These are phyloP conservation scores for Antheraea mylitta DNA, from an alignment of 1,140 invertebrate species.

Conservation along the genomic window DNA sequence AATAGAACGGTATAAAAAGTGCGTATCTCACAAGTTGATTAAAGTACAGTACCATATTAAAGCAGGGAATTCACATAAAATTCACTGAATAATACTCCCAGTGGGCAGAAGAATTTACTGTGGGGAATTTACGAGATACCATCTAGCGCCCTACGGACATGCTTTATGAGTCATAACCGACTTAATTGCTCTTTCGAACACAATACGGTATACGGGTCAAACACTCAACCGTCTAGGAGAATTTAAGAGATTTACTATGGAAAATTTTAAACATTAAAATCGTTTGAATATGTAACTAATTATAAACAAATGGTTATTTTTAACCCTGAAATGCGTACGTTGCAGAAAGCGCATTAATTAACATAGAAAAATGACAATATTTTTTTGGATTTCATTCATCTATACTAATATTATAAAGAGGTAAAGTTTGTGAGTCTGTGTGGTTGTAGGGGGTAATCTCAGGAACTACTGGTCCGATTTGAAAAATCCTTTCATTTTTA, in stretches of 20 bases:
- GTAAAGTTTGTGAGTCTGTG: no score
- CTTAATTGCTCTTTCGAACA: conserved; percentile 37
- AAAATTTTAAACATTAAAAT: no score
- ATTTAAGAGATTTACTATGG: neutral
- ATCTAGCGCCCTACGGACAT: conserved; percentile 27
- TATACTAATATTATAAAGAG: no score
- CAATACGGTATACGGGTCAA: conserved; percentile 15
- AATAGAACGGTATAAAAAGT: neutral
- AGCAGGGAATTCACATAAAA: conserved; percentile 5
- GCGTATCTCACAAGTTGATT: neutral
- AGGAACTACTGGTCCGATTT: no score
- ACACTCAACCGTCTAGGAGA: neutral
- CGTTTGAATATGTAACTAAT: no score
- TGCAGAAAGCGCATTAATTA: no score
- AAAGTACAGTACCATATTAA: neutral
- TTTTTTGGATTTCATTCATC: no score
- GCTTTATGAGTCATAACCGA: conserved; percentile 38
- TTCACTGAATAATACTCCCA: conserved; percentile 27
- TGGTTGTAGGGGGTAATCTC: no score
- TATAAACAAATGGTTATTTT: no score
- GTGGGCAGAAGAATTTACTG: conserved; percentile 20
- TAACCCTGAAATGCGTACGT: no score
- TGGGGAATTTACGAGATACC: conserved; percentile 30
- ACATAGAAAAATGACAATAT: no score
- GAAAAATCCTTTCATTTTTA: no score